A percentile compares a stretch with the other conserved stretches of the same genome.
Conservation (phyloP, 2,113 vertebrate species). For the Aphyosemion australe region DNA sequence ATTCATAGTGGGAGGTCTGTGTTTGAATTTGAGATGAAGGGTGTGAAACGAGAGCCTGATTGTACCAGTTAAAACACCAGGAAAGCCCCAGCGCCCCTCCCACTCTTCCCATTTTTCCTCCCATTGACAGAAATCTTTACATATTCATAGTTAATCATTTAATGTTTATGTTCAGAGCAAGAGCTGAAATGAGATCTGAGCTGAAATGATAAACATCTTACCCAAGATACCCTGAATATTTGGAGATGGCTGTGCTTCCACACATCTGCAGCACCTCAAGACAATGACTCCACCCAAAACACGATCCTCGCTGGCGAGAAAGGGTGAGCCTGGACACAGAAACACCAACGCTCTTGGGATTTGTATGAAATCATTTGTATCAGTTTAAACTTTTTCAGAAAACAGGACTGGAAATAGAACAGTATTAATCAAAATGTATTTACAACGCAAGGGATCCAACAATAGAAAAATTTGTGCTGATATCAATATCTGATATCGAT, state of each 20-base stretch:
- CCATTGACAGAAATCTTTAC: constrained; percentile 24
- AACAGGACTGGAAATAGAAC: not conserved
- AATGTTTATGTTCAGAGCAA: not conserved
- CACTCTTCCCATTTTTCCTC: constrained; percentile 6
- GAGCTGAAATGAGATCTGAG: not conserved
- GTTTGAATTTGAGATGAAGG: constrained; percentile 66
- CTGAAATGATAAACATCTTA: constrained; percentile 67
- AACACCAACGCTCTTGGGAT: too few species aligned
- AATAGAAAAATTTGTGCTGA: too few species aligned
- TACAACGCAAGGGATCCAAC: too few species aligned
- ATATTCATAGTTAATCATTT: constrained; percentile 22
- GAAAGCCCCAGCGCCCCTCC: constrained; percentile 37
- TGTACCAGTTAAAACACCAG: constrained; percentile 57
- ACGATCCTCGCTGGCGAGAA: constrained; percentile 93
- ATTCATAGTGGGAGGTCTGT: constrained; percentile 69
- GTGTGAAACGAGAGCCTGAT: constrained; percentile 74
- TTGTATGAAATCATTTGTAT: too few species aligned
- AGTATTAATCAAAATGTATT: not conserved
- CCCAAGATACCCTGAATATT: constrained; percentile 91
- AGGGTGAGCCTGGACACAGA: constrained; percentile 88
- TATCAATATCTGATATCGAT: not conserved
- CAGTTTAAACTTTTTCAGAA: too few species aligned
- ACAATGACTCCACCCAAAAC: constrained; percentile 97
- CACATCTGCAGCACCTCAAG: constrained; percentile 90
- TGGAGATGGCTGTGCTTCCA: constrained; percentile 83